A percentile compares a stretch with the other conserved stretches of the same genome.
These are phyloP conservation scores for Campylomormyrus tamandua DNA, from an alignment of 2,113 vertebrate genomes.

Conservation along the genomic window DNA sequence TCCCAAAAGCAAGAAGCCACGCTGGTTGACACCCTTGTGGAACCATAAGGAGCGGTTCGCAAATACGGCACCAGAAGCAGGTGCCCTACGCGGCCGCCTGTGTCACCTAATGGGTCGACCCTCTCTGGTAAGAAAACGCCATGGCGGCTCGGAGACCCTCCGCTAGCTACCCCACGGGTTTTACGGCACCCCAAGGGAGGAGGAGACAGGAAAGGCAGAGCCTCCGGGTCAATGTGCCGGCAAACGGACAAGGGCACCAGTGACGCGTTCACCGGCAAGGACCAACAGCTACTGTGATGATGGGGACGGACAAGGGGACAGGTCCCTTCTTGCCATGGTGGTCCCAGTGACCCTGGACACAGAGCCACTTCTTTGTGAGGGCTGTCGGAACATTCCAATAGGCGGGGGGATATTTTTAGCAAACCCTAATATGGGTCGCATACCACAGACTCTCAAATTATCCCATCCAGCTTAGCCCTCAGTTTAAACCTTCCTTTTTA, in stretches of 20 bases:
- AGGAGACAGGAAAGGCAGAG: background rate
- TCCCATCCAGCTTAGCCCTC: slow-evolving; percentile 72
- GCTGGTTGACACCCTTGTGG: background rate
- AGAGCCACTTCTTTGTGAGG: slow-evolving; percentile 61
- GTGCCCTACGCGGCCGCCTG: background rate
- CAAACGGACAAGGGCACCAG: background rate
- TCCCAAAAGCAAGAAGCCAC: background rate
- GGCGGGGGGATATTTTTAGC: slow-evolving; percentile 70
- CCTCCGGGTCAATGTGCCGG: background rate
- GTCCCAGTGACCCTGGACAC: slow-evolving; percentile 54
- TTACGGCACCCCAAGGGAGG: background rate
- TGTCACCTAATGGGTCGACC: background rate
- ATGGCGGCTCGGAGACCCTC: too few relatives aligned
- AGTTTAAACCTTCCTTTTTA: slow-evolving; percentile 79
- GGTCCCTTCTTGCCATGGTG: slow-evolving; percentile 47
- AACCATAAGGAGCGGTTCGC: background rate
- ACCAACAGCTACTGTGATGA: background rate
- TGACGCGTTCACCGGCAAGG: background rate
- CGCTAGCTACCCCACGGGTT: background rate
- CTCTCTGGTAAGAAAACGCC: background rate
- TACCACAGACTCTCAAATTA: slow-evolving; percentile 81
- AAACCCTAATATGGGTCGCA: slow-evolving; percentile 74
- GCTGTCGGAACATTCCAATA: slow-evolving; percentile 71
- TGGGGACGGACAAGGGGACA: slow-evolving; percentile 23
- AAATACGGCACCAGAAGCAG: background rate